These are phyloP conservation scores for Polyploca ridens DNA, from an alignment of 2,888 invertebrate genomes.

Conservation along the genomic window DNA sequence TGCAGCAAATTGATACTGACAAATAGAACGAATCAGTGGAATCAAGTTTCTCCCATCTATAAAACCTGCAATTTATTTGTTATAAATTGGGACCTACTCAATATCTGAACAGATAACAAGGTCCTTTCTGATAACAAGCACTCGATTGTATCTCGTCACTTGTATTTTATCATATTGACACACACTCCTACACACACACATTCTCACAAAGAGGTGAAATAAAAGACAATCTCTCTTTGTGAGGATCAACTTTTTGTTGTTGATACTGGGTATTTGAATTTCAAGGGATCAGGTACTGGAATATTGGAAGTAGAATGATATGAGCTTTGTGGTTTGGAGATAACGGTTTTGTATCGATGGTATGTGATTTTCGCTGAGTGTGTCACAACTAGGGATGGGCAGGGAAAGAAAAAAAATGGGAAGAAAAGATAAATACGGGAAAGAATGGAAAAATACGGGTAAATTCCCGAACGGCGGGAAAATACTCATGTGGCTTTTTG, in stretches of 20 bases:
- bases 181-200: slow-evolving; percentile 25
- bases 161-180: slow-evolving; percentile 44
- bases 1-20: no score
- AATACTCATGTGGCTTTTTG: no score
- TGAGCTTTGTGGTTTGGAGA: not conserved
- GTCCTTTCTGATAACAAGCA: slow-evolving; percentile 51
- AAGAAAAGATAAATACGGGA: no score
- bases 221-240: slow-evolving; percentile 4
- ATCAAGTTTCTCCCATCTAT: slow-evolving; percentile 8
- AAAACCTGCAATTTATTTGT: slow-evolving; percentile 18
- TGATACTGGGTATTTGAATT: slow-evolving; percentile 29
- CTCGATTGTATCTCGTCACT: slow-evolving; percentile 26
- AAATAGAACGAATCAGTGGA: not conserved
- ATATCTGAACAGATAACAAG: slow-evolving; percentile 54
- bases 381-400: no score
- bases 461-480: no score
- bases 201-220: slow-evolving; percentile 11
- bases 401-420: no score
- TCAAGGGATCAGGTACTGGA: not conserved
- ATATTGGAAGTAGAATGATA: not conserved
- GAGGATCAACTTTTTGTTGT: slow-evolving; percentile 17
- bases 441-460: no score
- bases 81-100: slow-evolving; percentile 35
- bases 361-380: not conserved
- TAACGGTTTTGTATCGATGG: not conserved